Evolutionary conservation across 2,888 invertebrate species (phyloP).

Genomic region (Lasioglossum lativentre): DNA sequence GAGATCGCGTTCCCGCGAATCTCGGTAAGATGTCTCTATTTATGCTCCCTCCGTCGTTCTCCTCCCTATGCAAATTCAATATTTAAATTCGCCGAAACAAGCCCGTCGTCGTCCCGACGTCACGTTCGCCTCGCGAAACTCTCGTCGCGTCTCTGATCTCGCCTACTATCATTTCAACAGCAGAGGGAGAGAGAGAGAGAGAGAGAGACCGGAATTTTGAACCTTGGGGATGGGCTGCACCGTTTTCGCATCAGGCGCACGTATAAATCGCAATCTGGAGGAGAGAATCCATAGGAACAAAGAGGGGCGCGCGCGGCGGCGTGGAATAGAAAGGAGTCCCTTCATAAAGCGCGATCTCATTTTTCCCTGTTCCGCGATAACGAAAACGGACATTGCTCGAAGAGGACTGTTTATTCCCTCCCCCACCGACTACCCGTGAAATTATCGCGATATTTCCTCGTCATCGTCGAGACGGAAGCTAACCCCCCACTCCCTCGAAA

Average conservation of each 20-base stretch:
- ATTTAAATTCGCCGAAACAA: slow-evolving; percentile 45
- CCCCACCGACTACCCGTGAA: neutral
- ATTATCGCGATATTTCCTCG: slow-evolving; percentile 49
- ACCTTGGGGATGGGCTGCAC: neutral
- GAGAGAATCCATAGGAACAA: slow-evolving; percentile 2
- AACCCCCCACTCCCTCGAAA: neutral
- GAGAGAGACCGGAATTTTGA: neutral
- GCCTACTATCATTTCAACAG: slow-evolving; percentile 13
- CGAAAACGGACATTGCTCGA: neutral
- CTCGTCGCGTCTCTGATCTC: slow-evolving; percentile 3
- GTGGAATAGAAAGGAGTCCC: neutral
- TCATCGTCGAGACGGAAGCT: slow-evolving; percentile 11
- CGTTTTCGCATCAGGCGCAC: neutral
- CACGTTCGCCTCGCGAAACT: neutral
- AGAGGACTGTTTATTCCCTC: slow-evolving; percentile 28
- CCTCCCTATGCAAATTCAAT: slow-evolving; percentile 14
- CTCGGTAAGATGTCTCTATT: slow-evolving; percentile 24
- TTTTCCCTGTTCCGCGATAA: neutral
- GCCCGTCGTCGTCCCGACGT: slow-evolving; percentile 3
- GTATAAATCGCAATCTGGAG: slow-evolving; percentile 29
- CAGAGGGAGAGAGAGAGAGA: neutral
- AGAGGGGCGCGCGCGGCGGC: neutral
- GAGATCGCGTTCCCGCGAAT: neutral
- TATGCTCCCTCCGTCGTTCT: slow-evolving; percentile 27
- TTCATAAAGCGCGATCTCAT: slow-evolving; percentile 17